These are phyloP conservation scores for Cephalopachus bancanus DNA, from an alignment of 2,797 vertebrate species.

Conservation along the genomic window DNA sequence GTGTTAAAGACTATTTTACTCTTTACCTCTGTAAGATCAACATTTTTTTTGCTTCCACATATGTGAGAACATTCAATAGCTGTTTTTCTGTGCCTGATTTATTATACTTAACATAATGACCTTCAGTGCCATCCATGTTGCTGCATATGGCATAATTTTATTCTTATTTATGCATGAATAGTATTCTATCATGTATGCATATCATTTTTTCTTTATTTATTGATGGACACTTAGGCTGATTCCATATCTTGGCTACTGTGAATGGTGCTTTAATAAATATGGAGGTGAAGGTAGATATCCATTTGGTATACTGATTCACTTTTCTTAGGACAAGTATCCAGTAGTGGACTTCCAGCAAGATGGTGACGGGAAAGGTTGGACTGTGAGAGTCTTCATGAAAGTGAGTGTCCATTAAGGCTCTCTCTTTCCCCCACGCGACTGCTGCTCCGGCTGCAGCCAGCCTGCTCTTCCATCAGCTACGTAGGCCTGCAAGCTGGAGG, in stretches of 20 bases:
- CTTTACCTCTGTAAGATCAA: too few species aligned
- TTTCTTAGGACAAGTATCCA: background rate
- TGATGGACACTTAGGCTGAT: background rate
- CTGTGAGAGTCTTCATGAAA: too few species aligned
- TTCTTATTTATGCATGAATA: background rate
- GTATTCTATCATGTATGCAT: background rate
- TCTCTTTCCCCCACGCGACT: too few species aligned
- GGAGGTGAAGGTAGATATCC: background rate
- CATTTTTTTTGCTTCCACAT: background rate
- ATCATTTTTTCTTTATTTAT: background rate
- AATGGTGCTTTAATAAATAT: background rate
- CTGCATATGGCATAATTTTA: background rate
- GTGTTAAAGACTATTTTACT: background rate
- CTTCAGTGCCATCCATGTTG: background rate
- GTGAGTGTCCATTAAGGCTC: too few species aligned
- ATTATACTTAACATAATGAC: background rate
- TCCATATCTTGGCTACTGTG: background rate
- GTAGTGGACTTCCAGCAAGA: background rate
- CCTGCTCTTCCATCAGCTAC: too few species aligned
- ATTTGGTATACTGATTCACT: background rate
- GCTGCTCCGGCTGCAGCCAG: too few species aligned
- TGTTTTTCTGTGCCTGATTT: background rate
- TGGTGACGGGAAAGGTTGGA: too few species aligned
- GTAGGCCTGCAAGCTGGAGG: too few species aligned
- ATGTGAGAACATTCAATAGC: too few species aligned